phyloP scores from a whole-genome alignment of 2,113 vertebrate genomes.

The Willisornis vidua region DNA sequence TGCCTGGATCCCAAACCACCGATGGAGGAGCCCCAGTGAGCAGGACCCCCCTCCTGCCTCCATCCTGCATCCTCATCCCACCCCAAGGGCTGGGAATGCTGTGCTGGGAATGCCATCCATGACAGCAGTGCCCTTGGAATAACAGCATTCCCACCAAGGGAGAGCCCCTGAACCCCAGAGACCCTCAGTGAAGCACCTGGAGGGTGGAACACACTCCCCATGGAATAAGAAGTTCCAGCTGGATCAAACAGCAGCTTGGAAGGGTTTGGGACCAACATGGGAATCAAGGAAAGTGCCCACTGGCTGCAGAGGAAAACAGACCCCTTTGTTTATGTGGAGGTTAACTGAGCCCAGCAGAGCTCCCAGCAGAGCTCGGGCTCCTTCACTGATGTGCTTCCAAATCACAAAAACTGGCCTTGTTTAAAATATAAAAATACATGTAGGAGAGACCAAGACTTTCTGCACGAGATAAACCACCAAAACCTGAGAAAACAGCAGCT shows the following conservation, averaged over 20 bases:
- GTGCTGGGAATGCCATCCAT: accelerated
- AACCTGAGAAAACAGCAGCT: neutral
- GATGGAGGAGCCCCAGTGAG: neutral
- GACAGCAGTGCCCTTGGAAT: accelerated
- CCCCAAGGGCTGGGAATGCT: accelerated
- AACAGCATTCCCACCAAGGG: accelerated
- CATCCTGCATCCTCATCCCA: neutral
- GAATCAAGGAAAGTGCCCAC: accelerated
- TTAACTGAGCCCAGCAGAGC: neutral
- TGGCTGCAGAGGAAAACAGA: neutral
- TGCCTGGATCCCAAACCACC: neutral
- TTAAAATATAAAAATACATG: neutral
- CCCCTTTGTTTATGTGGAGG: neutral
- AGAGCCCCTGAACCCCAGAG: accelerated
- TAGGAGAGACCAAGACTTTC: neutral
- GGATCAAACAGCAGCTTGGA: neutral
- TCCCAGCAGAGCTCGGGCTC: neutral
- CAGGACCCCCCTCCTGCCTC: accelerated
- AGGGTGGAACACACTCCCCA: neutral
- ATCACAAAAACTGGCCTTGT: neutral
- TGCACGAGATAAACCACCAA: neutral
- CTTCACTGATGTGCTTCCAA: neutral
- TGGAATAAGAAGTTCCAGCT: accelerated
- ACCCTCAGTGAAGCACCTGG: accelerated
- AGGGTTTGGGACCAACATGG: accelerated